Base-by-base conservation (phyloP, 2,888 invertebrate species). In the Brenthis daphne region DNA sequence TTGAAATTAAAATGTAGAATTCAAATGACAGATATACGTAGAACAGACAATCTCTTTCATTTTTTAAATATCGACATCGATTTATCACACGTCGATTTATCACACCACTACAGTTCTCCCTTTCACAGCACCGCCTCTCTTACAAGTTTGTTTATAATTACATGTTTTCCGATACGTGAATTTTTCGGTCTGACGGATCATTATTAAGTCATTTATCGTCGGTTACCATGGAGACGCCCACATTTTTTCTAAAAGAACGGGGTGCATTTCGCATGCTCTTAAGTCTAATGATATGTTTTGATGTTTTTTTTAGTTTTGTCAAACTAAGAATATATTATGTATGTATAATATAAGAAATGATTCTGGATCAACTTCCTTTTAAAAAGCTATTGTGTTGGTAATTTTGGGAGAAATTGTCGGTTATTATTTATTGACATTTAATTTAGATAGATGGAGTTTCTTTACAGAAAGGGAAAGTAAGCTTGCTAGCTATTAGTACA, bases 141-240 rank as follows among this genome's bases (percentile, higher is more conserved):
- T 60, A 60, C 77, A 82, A 83, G 83, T 80, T 83, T 85, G 83
- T 77, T 79, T 80, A 81, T 90, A 89, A 91, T 90, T 87, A 86
- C 78, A 87, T 85, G 89, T 89, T 90, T 89, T 82, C 82, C 82
- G 84, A 87, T 87, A 87, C 84, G 84, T 83, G 83, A 87, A 81
- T 82, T 87, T 79, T 84, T 87, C 79, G 82, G 82, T 85, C 84
- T 83, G 82, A 70, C 73, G 82, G 81, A 85, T 85, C 86, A 89
- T 90, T 89, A 89, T 88, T 85, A 85, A 87, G 85, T 85, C 85
- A 83, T 90, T 88, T 86, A 84, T 81, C 76, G 78, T 80, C 81
- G 86, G 88, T 90, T 86, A 82, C 85, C 79, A 82, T 80, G 84
- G 88, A 64, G 71, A 87, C 91, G 89, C 90, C 90, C 79, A 89